These are phyloP conservation scores for Botia almorhae DNA, from an alignment of 2,797 vertebrate genomes.

Conservation along the genomic window DNA sequence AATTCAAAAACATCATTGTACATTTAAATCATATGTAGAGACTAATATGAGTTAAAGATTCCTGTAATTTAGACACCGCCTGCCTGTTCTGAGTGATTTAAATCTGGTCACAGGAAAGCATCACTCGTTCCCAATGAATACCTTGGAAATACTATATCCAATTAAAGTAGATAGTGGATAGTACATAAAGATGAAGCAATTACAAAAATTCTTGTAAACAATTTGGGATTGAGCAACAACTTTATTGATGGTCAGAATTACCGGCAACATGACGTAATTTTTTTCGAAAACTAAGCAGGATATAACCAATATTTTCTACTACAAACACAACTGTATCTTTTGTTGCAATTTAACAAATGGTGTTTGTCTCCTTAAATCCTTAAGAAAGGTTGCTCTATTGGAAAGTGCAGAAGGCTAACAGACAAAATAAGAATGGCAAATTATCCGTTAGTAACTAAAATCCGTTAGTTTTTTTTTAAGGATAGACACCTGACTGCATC, in stretches of 20 bases:
- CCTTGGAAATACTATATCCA: neutral
- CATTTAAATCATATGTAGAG: neutral
- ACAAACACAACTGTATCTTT: neutral
- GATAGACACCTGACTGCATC: conserved; percentile 56
- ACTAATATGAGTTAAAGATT: neutral
- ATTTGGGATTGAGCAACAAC: neutral
- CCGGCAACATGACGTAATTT: neutral
- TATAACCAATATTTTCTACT: neutral
- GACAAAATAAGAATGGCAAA: neutral
- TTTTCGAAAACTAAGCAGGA: neutral
- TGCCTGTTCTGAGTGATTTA: neutral
- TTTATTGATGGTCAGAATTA: neutral
- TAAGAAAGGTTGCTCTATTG: neutral
- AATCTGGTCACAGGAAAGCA: neutral
- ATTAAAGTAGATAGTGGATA: conserved; percentile 22
- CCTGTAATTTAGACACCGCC: too few species aligned
- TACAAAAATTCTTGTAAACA: too few species aligned
- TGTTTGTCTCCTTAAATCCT: neutral
- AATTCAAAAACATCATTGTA: neutral
- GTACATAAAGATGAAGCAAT: conserved; percentile 26
- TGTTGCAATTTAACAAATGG: neutral
- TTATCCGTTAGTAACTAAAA: neutral
- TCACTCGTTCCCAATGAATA: neutral
- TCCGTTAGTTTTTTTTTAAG: conserved; percentile 15
- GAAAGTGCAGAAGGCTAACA: neutral